These are phyloP conservation scores for Diadema setosum DNA, from an alignment of 35 echinoderm and acorn worm genomes.

Conservation along the genomic window DNA sequence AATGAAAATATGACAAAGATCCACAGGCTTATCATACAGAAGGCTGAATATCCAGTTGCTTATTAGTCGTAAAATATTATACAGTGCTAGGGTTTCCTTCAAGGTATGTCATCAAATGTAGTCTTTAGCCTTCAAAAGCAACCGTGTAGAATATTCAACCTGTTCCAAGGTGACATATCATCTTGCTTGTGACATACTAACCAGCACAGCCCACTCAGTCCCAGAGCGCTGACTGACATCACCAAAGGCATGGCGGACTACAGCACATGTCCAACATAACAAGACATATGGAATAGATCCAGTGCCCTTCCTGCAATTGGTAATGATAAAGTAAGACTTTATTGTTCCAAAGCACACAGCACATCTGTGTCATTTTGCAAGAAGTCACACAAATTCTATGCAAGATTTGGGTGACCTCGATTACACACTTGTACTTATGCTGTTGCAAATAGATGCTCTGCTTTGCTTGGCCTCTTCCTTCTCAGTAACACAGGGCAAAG, in stretches of 20 bases:
- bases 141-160: neutral
- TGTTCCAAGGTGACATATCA: neutral
- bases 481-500: no score
- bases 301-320: constrained; percentile 10
- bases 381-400: no score
- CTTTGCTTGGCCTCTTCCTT: no score
- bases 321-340: neutral
- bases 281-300: neutral
- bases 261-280: constrained; percentile 15
- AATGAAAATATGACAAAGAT: no score
- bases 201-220: constrained; percentile 24
- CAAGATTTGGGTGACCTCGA: no score
- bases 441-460: no score
- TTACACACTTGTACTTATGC: no score
- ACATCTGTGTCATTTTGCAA: no score
- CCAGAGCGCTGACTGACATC: neutral
- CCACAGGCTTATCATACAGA: no score
- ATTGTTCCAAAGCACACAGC: no score
- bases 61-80: neutral
- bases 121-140: neutral
- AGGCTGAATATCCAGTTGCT: no score
- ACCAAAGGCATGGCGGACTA: neutral
- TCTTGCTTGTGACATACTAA: neutral
- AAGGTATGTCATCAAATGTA: neutral
- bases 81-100: neutral